Evolutionary conservation across 2,113 vertebrate genomes (phyloP).

Genomic region (Plotosus lineatus): DNA sequence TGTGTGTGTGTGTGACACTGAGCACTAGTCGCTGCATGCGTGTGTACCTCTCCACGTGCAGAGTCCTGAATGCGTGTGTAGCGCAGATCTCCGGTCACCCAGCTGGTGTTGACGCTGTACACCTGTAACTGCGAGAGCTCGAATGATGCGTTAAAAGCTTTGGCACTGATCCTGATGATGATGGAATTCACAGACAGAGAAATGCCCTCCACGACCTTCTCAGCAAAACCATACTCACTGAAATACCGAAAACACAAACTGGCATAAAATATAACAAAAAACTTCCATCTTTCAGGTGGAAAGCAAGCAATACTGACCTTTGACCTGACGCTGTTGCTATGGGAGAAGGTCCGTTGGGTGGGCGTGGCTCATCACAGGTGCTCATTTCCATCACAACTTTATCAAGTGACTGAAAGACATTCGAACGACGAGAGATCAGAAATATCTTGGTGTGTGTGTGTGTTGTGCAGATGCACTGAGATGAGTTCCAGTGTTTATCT

Average conservation of each 20-base stretch:
- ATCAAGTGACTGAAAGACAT: slow-evolving; percentile 82
- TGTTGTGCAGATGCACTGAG: no score
- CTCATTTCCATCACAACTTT: slow-evolving; percentile 99
- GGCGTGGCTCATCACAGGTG: slow-evolving; percentile 94
- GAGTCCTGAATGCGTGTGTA: slow-evolving; percentile 91
- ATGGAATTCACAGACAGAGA: slow-evolving; percentile 97
- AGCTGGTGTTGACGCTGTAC: slow-evolving; percentile 95
- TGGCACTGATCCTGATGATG: slow-evolving; percentile 91
- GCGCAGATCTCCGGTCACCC: slow-evolving; percentile 85
- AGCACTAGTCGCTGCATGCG: background rate
- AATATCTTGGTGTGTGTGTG: background rate
- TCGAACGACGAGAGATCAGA: background rate
- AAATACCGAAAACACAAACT: background rate
- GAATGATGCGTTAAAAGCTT: slow-evolving; percentile 98
- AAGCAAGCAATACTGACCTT: slow-evolving; percentile 73
- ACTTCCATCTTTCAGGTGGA: background rate
- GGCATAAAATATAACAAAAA: background rate
- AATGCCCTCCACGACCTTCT: slow-evolving; percentile 98
- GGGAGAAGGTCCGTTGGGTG: slow-evolving; percentile 94
- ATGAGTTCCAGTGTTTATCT: background rate
- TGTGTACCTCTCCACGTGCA: slow-evolving; percentile 86
- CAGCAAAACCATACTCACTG: slow-evolving; percentile 98
- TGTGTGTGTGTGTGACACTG: no score
- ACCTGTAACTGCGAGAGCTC: slow-evolving; percentile 97
- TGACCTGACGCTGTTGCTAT: slow-evolving; percentile 97